A percentile compares a stretch with the other conserved stretches of the same genome.
phyloP scores from a whole-genome alignment of 2,888 invertebrate genomes.

The Drosophila diplacantha region DNA sequence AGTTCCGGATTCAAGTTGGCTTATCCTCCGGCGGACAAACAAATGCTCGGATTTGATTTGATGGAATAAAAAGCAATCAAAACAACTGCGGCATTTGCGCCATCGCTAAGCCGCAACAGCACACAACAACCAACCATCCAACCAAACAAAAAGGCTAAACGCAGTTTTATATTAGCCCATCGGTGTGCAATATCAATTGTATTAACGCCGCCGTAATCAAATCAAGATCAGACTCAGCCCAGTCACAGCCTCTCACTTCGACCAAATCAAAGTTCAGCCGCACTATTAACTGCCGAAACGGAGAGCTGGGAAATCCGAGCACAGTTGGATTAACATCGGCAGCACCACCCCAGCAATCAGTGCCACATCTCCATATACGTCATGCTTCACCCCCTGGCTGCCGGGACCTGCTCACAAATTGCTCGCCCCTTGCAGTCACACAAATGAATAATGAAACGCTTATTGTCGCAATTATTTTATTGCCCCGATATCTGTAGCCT shows the following conservation, averaged over 20 bases:
- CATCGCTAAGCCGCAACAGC: conserved; percentile 52
- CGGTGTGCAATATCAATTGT: conserved; percentile 66
- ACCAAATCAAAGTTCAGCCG: conserved; percentile 64
- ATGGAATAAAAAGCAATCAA: conserved; percentile 56
- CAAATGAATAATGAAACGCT: conserved; percentile 78
- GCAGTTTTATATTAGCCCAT: conserved; percentile 49
- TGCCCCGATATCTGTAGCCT: conserved; percentile 74
- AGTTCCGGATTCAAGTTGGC: conserved; percentile 31
- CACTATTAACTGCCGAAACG: conserved; percentile 73
- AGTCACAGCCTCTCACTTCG: conserved; percentile 32
- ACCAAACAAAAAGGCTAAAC: conserved; percentile 28
- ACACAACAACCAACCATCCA: conserved; percentile 36
- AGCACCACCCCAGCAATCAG: conserved; percentile 59
- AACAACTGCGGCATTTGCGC: conserved; percentile 55
- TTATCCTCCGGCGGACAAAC: conserved; percentile 42
- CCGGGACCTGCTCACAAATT: conserved; percentile 64
- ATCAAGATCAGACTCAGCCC: conserved; percentile 65
- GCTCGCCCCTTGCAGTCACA: conserved; percentile 68
- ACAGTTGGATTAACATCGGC: conserved; percentile 67
- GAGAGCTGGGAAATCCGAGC: conserved; percentile 53
- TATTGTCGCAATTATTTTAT: conserved; percentile 79
- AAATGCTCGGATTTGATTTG: conserved; percentile 52
- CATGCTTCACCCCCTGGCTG: conserved; percentile 5
- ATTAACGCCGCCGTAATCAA: conserved; percentile 72
- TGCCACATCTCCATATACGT: conserved; percentile 25